These are phyloP conservation scores for Hypercompe scribonia DNA, from an alignment of 2,888 invertebrate genomes.

Conservation along the genomic window DNA sequence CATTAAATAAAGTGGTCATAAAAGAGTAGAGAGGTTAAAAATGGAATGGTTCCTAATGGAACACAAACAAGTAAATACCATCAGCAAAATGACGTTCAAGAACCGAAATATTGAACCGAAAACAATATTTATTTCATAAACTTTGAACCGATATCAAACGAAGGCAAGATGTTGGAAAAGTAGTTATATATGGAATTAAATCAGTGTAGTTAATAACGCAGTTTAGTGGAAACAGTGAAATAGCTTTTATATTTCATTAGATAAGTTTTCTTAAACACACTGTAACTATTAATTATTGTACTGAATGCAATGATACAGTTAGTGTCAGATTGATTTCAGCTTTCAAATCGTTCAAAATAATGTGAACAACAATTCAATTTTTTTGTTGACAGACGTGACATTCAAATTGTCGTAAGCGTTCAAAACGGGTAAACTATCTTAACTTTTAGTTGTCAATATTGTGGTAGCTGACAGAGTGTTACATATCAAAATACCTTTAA, in stretches of 20 bases:
- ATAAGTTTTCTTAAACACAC: not conserved
- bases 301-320: not conserved
- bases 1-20: not conserved
- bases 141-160: conserved; percentile 11
- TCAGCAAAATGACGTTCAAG: conserved; percentile 7
- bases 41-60: not conserved
- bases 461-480: no score
- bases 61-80: not conserved
- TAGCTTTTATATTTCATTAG: not conserved
- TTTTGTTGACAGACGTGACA: no score
- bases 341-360: no score
- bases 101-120: conserved; percentile 13
- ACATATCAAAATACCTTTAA: no score
- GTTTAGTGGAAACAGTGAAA: not conserved
- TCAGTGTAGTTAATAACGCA: conserved; percentile 3
- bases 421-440: no score
- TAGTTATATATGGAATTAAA: conserved; percentile 10
- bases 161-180: conserved; percentile 17
- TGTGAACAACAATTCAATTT: no score
- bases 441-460: no score
- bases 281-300: not conserved
- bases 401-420: no score
- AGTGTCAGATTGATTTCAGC: no score
- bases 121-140: conserved; percentile 12
- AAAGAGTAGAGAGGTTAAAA: not conserved